Conservation (phyloP, 2,888 invertebrate species). For the Hypsopygia costalis region DNA sequence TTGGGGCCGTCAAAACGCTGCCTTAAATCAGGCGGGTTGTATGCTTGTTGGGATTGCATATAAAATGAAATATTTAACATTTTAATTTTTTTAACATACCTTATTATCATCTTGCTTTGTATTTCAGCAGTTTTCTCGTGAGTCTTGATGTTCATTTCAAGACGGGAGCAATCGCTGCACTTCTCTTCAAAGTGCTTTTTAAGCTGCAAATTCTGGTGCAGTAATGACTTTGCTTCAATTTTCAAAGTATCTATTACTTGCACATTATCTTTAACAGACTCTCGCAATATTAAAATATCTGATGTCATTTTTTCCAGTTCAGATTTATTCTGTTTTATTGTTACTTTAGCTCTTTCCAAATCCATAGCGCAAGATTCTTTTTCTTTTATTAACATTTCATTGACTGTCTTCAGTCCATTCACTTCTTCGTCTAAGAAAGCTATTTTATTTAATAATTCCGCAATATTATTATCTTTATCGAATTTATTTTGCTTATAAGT, state of each 20-base stretch:
- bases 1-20: no score
- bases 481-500: constrained; percentile 14
- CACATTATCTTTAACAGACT: constrained; percentile 49
- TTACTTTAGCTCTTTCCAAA: constrained; percentile 52
- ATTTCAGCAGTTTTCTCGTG: constrained; percentile 65
- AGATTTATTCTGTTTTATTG: constrained; percentile 45
- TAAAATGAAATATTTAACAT: no score
- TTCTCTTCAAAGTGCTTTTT: constrained; percentile 57
- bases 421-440: constrained; percentile 37
- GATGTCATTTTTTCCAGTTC: constrained; percentile 56
- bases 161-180: constrained; percentile 38
- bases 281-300: constrained; percentile 51
- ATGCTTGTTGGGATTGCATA: no score
- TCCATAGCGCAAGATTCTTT: constrained; percentile 44
- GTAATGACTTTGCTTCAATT: constrained; percentile 46
- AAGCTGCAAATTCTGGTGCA: constrained; percentile 45
- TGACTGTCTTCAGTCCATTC: constrained; percentile 38
- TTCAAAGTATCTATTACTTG: constrained; percentile 49
- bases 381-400: constrained; percentile 48
- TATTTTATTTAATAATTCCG: constrained; percentile 33
- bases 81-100: constrained; percentile 46
- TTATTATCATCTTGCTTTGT: constrained; percentile 61
- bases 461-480: constrained; percentile 27
- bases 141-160: constrained; percentile 63
- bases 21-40: no score